Evolutionary conservation across 2,797 vertebrate genomes (phyloP).

Genomic region (Adelosebastes latens): DNA sequence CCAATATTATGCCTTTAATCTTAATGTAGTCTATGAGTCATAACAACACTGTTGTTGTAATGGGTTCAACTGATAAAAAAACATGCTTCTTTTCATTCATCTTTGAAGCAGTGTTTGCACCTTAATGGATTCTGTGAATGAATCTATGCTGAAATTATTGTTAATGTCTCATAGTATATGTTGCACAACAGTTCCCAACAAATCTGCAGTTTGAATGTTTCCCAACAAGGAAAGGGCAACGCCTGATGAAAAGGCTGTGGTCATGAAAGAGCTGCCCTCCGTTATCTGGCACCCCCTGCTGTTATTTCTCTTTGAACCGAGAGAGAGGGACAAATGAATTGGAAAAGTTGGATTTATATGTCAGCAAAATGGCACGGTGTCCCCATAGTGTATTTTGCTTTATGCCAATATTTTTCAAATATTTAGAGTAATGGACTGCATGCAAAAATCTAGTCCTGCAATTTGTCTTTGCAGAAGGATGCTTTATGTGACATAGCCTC

Average conservation of each 20-base stretch:
- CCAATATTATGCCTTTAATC: background rate
- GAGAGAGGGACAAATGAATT: background rate
- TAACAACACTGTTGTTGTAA: background rate
- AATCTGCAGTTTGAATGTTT: conserved; percentile 7
- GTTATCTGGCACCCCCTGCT: conserved; percentile 81
- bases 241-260: conserved; percentile 44
- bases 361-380: conserved; percentile 4
- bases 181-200: background rate
- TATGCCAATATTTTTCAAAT: background rate
- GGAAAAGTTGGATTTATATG: background rate
- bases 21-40: background rate
- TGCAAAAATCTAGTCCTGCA: background rate
- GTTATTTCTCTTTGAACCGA: conserved; percentile 62
- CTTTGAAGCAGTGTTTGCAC: background rate
- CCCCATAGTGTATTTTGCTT: background rate
- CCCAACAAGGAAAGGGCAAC: conserved; percentile 51
- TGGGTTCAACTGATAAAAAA: background rate
- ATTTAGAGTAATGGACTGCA: background rate
- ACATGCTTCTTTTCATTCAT: background rate
- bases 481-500: background rate
- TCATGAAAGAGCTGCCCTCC: conserved; percentile 67
- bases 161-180: background rate
- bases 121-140: background rate
- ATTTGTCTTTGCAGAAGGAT: background rate
- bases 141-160: background rate